Percentiles rank a stretch among this genome's conserved stretches.
Conservation (phyloP, 2,797 vertebrate species). For the Sciurus carolinensis region DNA sequence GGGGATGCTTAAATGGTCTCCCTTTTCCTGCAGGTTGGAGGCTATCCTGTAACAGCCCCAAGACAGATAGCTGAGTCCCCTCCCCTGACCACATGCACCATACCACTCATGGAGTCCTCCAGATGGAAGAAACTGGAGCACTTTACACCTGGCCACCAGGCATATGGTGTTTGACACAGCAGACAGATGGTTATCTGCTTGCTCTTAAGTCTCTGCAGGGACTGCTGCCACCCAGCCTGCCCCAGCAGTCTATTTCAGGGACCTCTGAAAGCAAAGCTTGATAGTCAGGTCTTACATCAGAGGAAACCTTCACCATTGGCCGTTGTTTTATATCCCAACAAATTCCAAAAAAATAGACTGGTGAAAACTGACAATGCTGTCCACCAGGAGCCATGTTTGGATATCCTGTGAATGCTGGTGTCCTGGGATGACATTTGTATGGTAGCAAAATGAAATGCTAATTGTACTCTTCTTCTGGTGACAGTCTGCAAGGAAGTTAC, state of each 20-base stretch:
- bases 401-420: background rate
- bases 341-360: background rate
- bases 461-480: background rate
- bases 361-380: background rate
- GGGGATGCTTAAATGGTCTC: background rate
- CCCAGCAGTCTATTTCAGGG: background rate
- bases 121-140: background rate
- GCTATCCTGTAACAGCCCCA: background rate
- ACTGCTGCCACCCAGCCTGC: background rate
- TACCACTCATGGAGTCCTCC: background rate
- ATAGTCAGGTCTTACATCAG: background rate
- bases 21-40: background rate
- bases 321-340: background rate
- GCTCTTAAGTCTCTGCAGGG: background rate
- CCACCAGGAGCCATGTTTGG: background rate
- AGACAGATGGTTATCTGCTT: background rate
- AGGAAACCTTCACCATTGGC: background rate
- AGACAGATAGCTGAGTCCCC: background rate
- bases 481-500: background rate
- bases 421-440: background rate
- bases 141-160: background rate
- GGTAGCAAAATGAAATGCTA: background rate
- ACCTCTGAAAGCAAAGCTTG: background rate
- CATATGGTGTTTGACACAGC: fast-evolving
- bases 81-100: background rate